A percentile compares a stretch with the other conserved stretches of the same genome.
phyloP scores from a whole-genome alignment of 2,888 invertebrate genomes.

The Heliconius ismenius region DNA sequence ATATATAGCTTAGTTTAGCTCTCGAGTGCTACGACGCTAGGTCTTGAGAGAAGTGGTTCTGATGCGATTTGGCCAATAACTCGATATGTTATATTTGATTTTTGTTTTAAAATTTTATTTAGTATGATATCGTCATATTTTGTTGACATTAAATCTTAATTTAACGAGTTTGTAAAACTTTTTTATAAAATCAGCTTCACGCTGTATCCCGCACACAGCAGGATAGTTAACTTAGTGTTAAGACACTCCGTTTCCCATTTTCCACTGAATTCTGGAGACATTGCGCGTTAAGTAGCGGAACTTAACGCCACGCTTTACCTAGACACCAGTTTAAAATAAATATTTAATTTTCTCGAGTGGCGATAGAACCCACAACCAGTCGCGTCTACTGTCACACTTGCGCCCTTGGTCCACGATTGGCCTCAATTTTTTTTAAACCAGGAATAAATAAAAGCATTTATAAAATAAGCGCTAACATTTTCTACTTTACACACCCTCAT shows the following conservation, averaged over 20 bases:
- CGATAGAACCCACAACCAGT: too few species aligned
- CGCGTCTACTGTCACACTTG: too few species aligned
- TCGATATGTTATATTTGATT: not conserved
- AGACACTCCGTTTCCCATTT: too few species aligned
- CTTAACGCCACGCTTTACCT: too few species aligned
- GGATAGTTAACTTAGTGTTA: too few species aligned
- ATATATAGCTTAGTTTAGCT: not conserved
- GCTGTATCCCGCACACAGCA: not conserved
- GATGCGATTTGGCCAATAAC: not conserved
- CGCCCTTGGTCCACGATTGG: not conserved
- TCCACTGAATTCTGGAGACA: too few species aligned
- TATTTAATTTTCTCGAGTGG: too few species aligned
- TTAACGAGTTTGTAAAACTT: too few species aligned
- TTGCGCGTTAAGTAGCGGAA: too few species aligned
- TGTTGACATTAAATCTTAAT: not conserved
- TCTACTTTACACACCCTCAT: not conserved
- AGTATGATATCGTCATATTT: not conserved
- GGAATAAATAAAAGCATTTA: not conserved
- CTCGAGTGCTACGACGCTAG: not conserved
- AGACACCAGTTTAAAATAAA: too few species aligned
- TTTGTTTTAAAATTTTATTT: not conserved
- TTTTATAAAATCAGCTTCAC: too few species aligned
- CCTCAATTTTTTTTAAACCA: not conserved
- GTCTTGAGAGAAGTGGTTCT: not conserved
- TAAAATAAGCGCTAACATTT: not conserved